Evolutionary conservation across 2,888 invertebrate genomes (phyloP).

Genomic region (Diaperis boleti): DNA sequence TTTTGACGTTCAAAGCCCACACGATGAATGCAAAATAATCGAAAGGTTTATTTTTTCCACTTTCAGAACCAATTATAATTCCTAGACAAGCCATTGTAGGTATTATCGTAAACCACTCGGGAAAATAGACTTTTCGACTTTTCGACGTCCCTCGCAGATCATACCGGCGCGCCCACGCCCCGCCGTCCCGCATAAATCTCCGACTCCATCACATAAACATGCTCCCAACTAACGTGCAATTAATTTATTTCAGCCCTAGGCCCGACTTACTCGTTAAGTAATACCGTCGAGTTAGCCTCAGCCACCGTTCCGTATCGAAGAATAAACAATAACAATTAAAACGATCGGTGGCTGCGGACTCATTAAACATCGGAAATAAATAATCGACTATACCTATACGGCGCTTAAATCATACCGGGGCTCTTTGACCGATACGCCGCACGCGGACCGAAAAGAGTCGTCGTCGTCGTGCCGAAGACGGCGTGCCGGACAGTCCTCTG

Average conservation of each 20-base stretch:
- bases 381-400: conserved; percentile 33
- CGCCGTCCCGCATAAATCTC: conserved; percentile 7
- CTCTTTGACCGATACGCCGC: conserved; percentile 40
- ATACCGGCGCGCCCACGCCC: background rate
- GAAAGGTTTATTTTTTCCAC: no score
- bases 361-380: conserved; percentile 43
- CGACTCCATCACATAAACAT: conserved; percentile 30
- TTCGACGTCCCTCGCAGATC: background rate
- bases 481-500: conserved; percentile 36
- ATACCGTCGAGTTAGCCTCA: conserved; percentile 39
- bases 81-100: no score
- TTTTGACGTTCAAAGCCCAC: no score
- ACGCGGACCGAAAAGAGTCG: conserved; percentile 33
- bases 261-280: conserved; percentile 40
- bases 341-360: conserved; percentile 24
- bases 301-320: conserved; percentile 42
- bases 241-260: conserved; percentile 34
- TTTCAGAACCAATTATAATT: no score
- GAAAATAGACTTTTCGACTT: background rate
- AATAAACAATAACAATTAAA: conserved; percentile 49
- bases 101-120: background rate
- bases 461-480: background rate
- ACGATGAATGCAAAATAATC: no score
- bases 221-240: conserved; percentile 20
- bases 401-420: conserved; percentile 38